Conservation (phyloP, 2,797 vertebrate species). For the Coracias cyanogaster region DNA sequence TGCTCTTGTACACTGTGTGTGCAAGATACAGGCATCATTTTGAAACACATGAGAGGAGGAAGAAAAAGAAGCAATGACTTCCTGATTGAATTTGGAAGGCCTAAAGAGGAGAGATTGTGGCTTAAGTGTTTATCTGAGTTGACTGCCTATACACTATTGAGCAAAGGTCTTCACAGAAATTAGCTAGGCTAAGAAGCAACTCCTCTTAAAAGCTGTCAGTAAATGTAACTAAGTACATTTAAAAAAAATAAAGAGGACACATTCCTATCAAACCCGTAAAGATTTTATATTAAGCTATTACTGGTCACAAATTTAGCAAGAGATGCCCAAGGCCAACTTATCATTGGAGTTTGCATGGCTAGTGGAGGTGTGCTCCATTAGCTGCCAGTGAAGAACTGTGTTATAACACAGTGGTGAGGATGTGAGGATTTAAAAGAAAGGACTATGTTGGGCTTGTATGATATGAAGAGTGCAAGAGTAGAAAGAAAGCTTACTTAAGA, state of each 20-base stretch:
- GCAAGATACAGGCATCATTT: background rate
- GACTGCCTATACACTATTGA: background rate
- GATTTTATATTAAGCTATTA: background rate
- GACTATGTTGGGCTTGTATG: background rate
- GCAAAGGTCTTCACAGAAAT: background rate
- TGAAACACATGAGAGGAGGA: background rate
- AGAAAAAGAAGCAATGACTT: background rate
- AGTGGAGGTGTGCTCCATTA: background rate
- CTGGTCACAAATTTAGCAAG: background rate
- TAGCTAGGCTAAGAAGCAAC: background rate
- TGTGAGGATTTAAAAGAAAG: background rate
- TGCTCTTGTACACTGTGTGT: background rate
- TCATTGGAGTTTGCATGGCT: background rate
- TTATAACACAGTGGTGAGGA: background rate
- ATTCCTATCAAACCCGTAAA: background rate
- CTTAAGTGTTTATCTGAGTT: background rate
- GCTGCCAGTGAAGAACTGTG: background rate
- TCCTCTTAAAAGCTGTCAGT: background rate
- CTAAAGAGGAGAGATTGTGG: background rate
- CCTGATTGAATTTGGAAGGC: background rate
- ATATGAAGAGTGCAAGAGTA: background rate
- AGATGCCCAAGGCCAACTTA: background rate
- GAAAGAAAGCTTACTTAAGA: background rate
- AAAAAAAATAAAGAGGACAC: background rate
- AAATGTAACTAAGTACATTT: background rate